Percentiles rank a stretch among this genome's conserved stretches.
Conservation (phyloP, 2,113 vertebrate genomes). For the Pachyramphus minor region DNA sequence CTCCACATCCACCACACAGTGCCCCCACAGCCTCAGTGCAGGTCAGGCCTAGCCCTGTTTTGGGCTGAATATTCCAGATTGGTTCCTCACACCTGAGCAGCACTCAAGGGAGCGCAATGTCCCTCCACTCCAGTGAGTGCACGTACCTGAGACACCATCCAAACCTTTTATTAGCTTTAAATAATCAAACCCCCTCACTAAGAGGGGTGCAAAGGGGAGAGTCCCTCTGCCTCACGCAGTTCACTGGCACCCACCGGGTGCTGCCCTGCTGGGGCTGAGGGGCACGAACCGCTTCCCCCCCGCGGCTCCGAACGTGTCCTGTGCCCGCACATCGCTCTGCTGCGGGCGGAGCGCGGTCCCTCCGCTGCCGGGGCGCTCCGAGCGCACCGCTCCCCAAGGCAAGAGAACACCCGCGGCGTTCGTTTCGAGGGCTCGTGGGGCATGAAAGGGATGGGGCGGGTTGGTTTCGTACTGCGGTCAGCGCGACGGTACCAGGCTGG, state of each 20-base stretch:
- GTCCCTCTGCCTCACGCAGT: fast-evolving
- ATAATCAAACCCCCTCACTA: neutral
- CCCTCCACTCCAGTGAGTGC: neutral
- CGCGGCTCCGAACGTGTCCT: fast-evolving
- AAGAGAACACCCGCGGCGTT: neutral
- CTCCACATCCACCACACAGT: neutral
- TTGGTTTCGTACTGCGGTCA: neutral
- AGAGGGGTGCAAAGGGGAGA: neutral
- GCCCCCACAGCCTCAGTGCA: fast-evolving
- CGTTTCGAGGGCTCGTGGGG: no score
- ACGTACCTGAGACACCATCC: neutral
- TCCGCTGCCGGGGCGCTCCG: no score
- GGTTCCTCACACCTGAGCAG: neutral
- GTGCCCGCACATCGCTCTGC: fast-evolving
- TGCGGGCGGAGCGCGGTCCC: fast-evolving
- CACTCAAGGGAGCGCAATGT: neutral
- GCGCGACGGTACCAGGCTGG: neutral
- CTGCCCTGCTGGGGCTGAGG: neutral
- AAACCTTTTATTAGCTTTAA: neutral
- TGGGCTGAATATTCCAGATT: fast-evolving
- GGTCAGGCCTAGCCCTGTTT: fast-evolving
- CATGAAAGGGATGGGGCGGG: no score
- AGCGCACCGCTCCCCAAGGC: neutral
- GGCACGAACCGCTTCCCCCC: no score
- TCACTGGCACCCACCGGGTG: fast-evolving